Base-by-base conservation (phyloP, 2,888 invertebrate species). In the Aproaerema taeniolella region DNA sequence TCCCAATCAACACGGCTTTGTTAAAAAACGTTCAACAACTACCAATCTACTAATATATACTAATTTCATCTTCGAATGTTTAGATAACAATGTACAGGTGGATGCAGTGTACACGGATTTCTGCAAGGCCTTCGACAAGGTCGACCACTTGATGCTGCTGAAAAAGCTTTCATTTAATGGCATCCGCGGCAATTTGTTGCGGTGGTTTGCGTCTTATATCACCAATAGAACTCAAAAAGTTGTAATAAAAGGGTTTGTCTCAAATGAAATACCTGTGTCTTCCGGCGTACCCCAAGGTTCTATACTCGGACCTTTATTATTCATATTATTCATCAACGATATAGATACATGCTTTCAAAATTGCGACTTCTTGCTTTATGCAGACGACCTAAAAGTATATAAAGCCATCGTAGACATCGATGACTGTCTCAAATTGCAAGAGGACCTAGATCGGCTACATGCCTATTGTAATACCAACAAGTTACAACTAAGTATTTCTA, bases 121-220 rank as follows among this genome's bases (percentile, higher is more conserved):
- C 24, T 28, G 35, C 16, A 44, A 32, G 10, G 31, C 31, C 3
- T 37, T 28, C 11, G 20, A 31, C 31, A 41, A 25, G 10, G 41
- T 31, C 7, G 31, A 31, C n/a, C 31, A 31, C 15, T 2, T 3
- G 7, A 3, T 14, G 2, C 28, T 36, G 1, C 16, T 41, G 1
- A 9, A 26, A 8, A 41, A 41, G 16, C n/a, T 39, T 12, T 14
- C 40, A 0, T 41, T 15, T 12, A 45, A 45, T 16, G 42, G 45
- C 7, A 45, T 45, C 1, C 32, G 34, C 1, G 44, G 45, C 1
- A 35, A 38, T 11, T 15, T 44, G 2, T 25, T 43, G 2, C 26
- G 39, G 0, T 44, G 44, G 44, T 43, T 47, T 15, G n/a, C 16
- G 1, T 50, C 47, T 7, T 50, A 50, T 10, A 29, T 45, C 2